Base-by-base conservation (phyloP, 2,888 invertebrate genomes). In the Erebia ligea region DNA sequence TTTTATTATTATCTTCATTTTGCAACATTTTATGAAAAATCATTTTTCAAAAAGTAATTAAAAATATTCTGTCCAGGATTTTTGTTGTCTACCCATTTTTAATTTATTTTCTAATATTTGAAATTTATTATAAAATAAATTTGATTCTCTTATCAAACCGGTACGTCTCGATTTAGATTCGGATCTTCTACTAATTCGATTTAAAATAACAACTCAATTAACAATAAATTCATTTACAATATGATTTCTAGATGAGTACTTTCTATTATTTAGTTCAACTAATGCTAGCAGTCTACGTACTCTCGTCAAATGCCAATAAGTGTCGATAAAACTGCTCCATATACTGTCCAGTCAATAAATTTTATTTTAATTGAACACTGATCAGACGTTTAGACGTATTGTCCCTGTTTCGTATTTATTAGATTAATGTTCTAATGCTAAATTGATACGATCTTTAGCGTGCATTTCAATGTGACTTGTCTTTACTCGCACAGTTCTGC, bases 291-390 rank as follows among this genome's bases (percentile, higher is more conserved):
- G 21, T 6, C 56, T 15, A 57, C 56, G 56, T 57, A 25, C 56
- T 57, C 13, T 57, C n/a, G 25, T 57, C 25, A 57, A 57, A 25
- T 57, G 56, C 25, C 56, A 57, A 25, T 25, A 57, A 57, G 25
- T 57, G 56, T 25, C 56, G 13, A 13, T 57, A 25, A 54, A 57
- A 57, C 25, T 15, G 25, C 25, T 13, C 56, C 25, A 57, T 25
- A 57, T 25, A 57, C 56, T 57, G 56, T 15, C 56, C 59, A 17
- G 59, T 42, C 17, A 85, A 84, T 85, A 84, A 84, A 76, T 76
- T 50, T 42, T 69, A 62, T 54, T 63, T 76, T 77, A 79, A 77
- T 77, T 77, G 76, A 78, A 69, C 70, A 68, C 61, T 48, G 71
- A 74, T 72, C 59, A 59, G 59, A 59, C 59, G 40, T 59, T 40